A percentile compares a stretch with the other conserved stretches of the same genome.
Evolutionary conservation across 1,140 invertebrate species (phyloP).

Genomic region (Tribolium madens): DNA sequence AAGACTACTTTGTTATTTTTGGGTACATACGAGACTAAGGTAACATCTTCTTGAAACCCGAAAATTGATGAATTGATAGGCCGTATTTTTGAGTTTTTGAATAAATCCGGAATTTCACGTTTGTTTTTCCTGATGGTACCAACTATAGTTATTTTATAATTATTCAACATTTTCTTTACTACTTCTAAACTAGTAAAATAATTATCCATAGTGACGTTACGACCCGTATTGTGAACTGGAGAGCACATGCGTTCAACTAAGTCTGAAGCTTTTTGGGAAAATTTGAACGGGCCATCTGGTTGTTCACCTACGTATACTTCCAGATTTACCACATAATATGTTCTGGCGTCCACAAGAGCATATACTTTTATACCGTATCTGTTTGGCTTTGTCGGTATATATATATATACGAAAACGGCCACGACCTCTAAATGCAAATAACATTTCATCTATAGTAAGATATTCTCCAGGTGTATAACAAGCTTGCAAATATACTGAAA

Average conservation of each 20-base stretch:
- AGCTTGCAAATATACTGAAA: constrained; percentile 60
- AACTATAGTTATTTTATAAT: constrained; percentile 55
- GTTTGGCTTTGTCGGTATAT: constrained; percentile 60
- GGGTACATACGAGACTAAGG: not conserved
- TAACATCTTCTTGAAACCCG: constrained; percentile 42
- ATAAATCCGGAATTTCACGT: constrained; percentile 41
- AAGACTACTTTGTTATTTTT: constrained; percentile 56
- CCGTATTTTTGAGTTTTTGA: not conserved
- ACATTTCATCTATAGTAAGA: constrained; percentile 64
- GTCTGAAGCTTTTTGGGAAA: constrained; percentile 48
- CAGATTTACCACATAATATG: constrained; percentile 56
- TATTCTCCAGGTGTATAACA: constrained; percentile 58
- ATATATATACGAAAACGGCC: constrained; percentile 63
- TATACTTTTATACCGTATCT: constrained; percentile 64
- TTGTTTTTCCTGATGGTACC: constrained; percentile 61
- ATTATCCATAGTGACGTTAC: constrained; percentile 48
- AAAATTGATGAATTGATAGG: constrained; percentile 40
- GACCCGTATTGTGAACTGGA: constrained; percentile 48
- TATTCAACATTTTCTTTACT: constrained; percentile 56
- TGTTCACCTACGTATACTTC: constrained; percentile 59
- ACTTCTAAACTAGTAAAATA: constrained; percentile 31
- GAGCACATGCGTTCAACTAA: constrained; percentile 56
- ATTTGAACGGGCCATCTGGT: constrained; percentile 55
- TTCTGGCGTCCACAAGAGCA: constrained; percentile 56
- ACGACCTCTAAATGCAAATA: constrained; percentile 63